These are phyloP conservation scores for Drosophila burlai DNA, from an alignment of 1,140 invertebrate species.

Conservation along the genomic window DNA sequence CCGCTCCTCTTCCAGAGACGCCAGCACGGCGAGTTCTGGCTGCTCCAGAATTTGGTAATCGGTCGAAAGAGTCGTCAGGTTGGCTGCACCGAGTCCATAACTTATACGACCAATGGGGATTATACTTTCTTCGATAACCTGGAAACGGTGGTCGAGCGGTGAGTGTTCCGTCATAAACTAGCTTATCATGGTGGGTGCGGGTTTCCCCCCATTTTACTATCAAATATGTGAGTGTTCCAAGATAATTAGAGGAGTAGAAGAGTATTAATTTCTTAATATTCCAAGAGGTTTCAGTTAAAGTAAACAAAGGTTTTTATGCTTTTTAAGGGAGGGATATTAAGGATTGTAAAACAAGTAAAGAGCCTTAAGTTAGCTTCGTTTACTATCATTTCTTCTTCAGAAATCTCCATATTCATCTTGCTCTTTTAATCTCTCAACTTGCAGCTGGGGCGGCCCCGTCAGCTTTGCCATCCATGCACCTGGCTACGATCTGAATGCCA, in stretches of 20 bases:
- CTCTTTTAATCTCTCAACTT: constrained; percentile 1
- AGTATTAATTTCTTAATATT: not conserved
- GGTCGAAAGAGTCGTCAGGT: constrained; percentile 86
- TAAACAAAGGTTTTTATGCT: not conserved
- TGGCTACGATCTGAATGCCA: constrained; percentile 88
- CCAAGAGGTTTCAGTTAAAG: not conserved
- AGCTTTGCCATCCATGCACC: constrained; percentile 92
- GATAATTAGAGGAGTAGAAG: not conserved
- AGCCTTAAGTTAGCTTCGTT: too few species aligned
- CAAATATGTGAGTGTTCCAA: not conserved
- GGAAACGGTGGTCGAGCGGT: constrained; percentile 90
- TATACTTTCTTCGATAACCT: constrained; percentile 96
- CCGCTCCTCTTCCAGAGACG: constrained; percentile 87
- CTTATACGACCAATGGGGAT: constrained; percentile 96
- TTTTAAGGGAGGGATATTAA: too few species aligned
- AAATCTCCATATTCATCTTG: too few species aligned
- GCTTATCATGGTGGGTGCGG: not conserved
- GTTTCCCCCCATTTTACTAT: not conserved
- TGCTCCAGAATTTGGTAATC: constrained; percentile 93
- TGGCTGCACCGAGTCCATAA: constrained; percentile 92
- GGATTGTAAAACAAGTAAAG: not conserved
- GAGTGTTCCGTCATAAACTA: constrained; percentile 48
- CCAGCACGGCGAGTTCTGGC: constrained; percentile 94
- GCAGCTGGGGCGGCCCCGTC: constrained; percentile 89
- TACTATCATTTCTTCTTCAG: too few species aligned